These are phyloP conservation scores for Calypte anna DNA, from an alignment of 2,113 vertebrate species.

Conservation along the genomic window DNA sequence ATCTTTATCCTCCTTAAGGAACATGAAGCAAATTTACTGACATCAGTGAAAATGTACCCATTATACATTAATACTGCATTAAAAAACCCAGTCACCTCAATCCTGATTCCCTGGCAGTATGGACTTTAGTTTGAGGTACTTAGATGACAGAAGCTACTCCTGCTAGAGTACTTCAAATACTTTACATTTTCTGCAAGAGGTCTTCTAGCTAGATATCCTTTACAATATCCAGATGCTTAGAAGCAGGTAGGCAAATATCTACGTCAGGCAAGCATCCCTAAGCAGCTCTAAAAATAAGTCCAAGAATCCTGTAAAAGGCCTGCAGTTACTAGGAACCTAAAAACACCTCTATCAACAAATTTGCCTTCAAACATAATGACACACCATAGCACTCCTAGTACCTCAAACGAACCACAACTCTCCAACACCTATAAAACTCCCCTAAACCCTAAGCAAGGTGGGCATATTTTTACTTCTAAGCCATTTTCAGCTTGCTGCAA, in stretches of 20 bases:
- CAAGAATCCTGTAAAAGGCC: neutral
- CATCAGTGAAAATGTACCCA: neutral
- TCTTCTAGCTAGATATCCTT: neutral
- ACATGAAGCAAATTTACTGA: neutral
- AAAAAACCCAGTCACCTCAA: neutral
- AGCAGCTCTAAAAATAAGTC: neutral
- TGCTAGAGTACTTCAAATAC: neutral
- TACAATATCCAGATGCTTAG: neutral
- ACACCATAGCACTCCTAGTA: neutral
- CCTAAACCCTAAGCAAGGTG: accelerated
- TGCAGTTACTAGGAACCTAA: neutral
- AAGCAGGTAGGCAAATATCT: neutral
- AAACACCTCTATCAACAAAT: neutral
- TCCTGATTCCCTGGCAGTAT: neutral
- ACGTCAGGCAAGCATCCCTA: neutral
- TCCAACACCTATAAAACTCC: neutral
- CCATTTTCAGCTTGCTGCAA: neutral
- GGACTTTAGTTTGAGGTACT: neutral
- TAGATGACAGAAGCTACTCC: neutral
- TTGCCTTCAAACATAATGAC: neutral
- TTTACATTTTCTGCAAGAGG: neutral
- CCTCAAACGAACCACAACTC: neutral
- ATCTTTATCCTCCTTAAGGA: neutral
- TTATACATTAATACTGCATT: neutral
- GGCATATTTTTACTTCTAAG: neutral